These are phyloP conservation scores for Erpetoichthys calabaricus DNA, from an alignment of 2,797 vertebrate species.

Conservation along the genomic window DNA sequence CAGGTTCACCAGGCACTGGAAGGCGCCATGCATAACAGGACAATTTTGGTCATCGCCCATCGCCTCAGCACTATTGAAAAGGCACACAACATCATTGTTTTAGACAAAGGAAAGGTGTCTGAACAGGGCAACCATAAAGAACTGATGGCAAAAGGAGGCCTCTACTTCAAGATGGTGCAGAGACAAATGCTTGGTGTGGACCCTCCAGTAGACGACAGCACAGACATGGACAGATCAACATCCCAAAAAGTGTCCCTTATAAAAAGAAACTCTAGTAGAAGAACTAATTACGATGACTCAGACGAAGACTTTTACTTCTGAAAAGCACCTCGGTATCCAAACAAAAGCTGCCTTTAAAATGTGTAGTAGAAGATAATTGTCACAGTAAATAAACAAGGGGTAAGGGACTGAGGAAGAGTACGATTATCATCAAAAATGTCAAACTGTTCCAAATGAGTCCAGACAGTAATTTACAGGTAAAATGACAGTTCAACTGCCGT, in stretches of 20 bases:
- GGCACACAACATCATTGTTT: conserved; percentile 63
- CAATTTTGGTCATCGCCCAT: conserved; percentile 80
- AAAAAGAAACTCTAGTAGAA: neutral
- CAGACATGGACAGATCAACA: conserved; percentile 3
- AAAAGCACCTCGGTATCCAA: neutral
- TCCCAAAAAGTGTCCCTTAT: neutral
- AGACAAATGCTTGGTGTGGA: conserved; percentile 65
- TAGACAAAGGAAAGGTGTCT: conserved; percentile 63
- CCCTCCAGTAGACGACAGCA: neutral
- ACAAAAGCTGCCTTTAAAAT: too few relatives aligned
- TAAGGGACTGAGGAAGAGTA: too few relatives aligned
- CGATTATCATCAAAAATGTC: too few relatives aligned
- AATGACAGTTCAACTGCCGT: too few relatives aligned
- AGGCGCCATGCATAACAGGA: conserved; percentile 56
- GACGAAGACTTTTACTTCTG: conserved; percentile 18
- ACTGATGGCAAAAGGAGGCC: conserved; percentile 70
- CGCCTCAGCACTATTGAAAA: conserved; percentile 88
- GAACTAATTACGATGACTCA: conserved; percentile 27
- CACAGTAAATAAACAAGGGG: too few relatives aligned
- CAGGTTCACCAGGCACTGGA: conserved; percentile 87
- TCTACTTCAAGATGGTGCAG: conserved; percentile 81
- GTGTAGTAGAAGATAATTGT: too few relatives aligned
- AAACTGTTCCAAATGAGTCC: too few relatives aligned
- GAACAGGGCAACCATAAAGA: conserved; percentile 76
- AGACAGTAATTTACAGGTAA: too few relatives aligned